Evolutionary conservation across 2,113 vertebrate species (phyloP).

Genomic region (Aspidoscelis tigris): DNA sequence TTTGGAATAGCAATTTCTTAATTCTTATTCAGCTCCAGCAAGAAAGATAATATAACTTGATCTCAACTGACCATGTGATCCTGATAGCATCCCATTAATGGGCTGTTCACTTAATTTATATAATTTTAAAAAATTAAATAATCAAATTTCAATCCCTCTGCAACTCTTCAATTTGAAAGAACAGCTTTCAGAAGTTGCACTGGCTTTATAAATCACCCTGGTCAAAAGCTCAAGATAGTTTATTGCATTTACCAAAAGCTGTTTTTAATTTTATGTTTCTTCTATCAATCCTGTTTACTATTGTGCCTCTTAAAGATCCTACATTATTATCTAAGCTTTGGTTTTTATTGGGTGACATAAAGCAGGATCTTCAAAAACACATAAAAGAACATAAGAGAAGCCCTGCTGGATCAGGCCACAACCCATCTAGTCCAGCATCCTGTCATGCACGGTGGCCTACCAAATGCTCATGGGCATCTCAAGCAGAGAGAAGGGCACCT

Average conservation of each 20-base stretch:
- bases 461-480: no score
- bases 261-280: conserved; percentile 46
- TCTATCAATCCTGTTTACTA: conserved; percentile 1
- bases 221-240: conserved; percentile 70
- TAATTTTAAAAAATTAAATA: conserved; percentile 84
- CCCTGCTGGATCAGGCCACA: no score
- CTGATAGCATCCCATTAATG: conserved; percentile 79
- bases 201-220: conserved; percentile 77
- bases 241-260: conserved; percentile 69
- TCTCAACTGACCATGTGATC: conserved; percentile 82
- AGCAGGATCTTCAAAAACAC: conserved; percentile 34
- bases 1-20: conserved; percentile 83
- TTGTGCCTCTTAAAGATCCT: conserved; percentile 42
- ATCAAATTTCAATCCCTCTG: conserved; percentile 78
- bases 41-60: conserved; percentile 81
- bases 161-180: conserved; percentile 76
- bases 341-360: conserved; percentile 1
- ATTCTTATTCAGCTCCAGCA: conserved; percentile 82
- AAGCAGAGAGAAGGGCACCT: no score
- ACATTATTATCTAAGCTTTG: conserved; percentile 49
- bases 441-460: no score
- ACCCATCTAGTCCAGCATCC: no score
- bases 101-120: conserved; percentile 84
- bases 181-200: conserved; percentile 75
- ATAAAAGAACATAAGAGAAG: no score